Evolutionary conservation across 2,113 vertebrate species (phyloP), one percentile per base, ranked within the genome.

Genomic region (Toxotes jaculatrix): DNA sequence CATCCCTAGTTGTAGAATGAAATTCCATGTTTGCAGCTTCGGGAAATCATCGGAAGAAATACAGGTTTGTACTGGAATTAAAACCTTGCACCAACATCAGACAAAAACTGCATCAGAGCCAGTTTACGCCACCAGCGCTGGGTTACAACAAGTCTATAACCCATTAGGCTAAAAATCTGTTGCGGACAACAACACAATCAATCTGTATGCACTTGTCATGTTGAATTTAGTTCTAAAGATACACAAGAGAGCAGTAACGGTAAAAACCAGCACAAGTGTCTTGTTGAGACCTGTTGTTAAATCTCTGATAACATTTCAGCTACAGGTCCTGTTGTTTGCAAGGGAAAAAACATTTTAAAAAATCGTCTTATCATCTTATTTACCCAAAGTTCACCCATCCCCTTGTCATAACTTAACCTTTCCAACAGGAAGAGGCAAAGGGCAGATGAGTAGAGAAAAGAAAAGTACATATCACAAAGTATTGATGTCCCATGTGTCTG

Each of bases 381-480:
- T 78, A 74, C 56, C 70, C 71, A 79, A 75, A 86, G 80, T 89
- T 95, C 94, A 93, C 91, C 85, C 94, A 93, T 93, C 92, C 84
- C 85, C 89, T 79, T 82, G 82, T 84, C 76, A 79, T 73, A 92
- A 93, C 88, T 90, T 85, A 92, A 88, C 81, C 89, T 80, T 77
- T 81, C 55, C 72, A 80, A 86, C 86, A 79, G 94, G 91, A 93
- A 93, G 95, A 96, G 96, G 95, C 95, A 96, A 96, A 97, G 94
- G 95, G 93, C 96, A 96, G 95, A 95, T 93, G 93, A 93, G 93
- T 95, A 78, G 95, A 96, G 95, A 96, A 97, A 97, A 96, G 96
- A 96, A 96, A 97, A 97, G 97, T 97, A 96, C 96, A 97, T 83
- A 91, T 92, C 86, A 89, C 80, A 86, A 88, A 89, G 87, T 93